phyloP scores from a whole-genome alignment of 92 coral and sea anemone species.

The Heliopora coerulea region DNA sequence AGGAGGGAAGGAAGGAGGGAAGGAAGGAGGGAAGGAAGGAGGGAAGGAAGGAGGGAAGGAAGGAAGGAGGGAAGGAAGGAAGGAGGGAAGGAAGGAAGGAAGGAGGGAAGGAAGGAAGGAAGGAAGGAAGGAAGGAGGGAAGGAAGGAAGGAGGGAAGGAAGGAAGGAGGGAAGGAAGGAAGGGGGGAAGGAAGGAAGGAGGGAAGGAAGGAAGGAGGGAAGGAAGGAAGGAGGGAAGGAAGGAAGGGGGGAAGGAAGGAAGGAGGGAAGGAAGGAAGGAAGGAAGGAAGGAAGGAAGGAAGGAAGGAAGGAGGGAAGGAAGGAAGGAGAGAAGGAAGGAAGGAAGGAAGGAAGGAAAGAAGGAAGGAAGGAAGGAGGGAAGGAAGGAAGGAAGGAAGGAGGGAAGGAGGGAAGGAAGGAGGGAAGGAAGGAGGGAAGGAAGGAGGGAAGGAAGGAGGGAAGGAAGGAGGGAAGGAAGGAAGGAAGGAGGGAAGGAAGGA shows the following conservation, averaged over 20 bases:
- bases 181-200: conserved; percentile 7
- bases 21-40: too few species aligned
- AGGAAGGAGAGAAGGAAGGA: not conserved
- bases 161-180: not conserved
- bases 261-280: not conserved
- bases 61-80: not conserved
- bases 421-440: not conserved
- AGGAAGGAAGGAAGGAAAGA: not conserved
- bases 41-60: not conserved
- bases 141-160: not conserved
- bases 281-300: conserved; percentile 8
- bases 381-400: not conserved
- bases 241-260: not conserved
- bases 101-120: not conserved
- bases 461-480: not conserved
- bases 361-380: not conserved
- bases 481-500: not conserved
- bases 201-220: conserved; percentile 4
- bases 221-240: conserved; percentile 5
- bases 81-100: not conserved
- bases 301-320: not conserved
- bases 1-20: too few species aligned
- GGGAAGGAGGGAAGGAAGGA: not conserved
- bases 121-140: not conserved
- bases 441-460: conserved; percentile 1